Evolutionary conservation across 2,888 invertebrate species (phyloP), one percentile per base, ranked within the genome.

Genomic region (Diarsia dahlii): DNA sequence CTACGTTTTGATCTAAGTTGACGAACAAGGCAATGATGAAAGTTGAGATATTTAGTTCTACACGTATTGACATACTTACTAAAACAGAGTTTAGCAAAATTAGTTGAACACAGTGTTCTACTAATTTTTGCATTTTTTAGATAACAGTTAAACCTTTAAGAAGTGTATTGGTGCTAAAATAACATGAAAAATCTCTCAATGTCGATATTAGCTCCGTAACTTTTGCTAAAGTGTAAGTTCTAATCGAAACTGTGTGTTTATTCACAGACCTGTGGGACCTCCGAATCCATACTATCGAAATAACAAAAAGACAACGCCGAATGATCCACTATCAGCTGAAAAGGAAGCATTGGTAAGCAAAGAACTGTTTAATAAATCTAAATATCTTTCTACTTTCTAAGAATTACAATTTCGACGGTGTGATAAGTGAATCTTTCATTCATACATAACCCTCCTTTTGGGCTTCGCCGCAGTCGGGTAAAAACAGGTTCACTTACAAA

Each of bases 271-370:
- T 0, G 87, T 94, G 6, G 96, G 96, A 82, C 95, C 96, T 18
- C 92, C 94, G 74, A 95, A 96, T 75, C 96, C 92, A 0, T 95
- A 93, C 82, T 96, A 95, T 84, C 90, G 95, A 88, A 91, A 91
- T 78, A 95, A 91, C 73, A 95, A 95, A 80, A 95, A 95, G 74
- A 85, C 87, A 6, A 88, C 89, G 12, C 88, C 91, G 5, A 97
- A 96, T 90, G 97, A 96, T 87, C 96, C 93, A 3, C 87, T 96
- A 8, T 96, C 97, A 90, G 97, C 96, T 3, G 97, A 97, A 92
- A 97, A 97, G 85, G 97, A 97, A 91, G 97, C 97, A 28, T 89
- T 97, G 95, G 97, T 97, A 93, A 94, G 95, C 85, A n/a, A 48
- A 39, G 3, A 20, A 12, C 4, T 15, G 18, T 15, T 46, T 15